Evolutionary conservation across 2,888 invertebrate genomes (phyloP), one percentile per base, ranked within the genome.

Genomic region (Xylophagus ater): DNA sequence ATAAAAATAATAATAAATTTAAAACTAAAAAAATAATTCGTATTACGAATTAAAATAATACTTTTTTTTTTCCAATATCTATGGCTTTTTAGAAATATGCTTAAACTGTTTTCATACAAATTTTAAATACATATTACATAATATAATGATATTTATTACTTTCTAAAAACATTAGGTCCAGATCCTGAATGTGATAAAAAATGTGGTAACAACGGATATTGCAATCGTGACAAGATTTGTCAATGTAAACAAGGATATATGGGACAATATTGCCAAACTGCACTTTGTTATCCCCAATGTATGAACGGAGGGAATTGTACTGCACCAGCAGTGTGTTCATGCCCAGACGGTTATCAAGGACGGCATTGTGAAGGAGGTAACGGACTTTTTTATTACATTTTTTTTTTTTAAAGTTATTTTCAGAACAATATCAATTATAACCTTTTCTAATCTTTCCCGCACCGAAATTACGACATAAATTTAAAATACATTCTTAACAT

Each of bases 241-340:
- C 84, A 86, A 53, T 90, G 90, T 62, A 82, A 82, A 19, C 85
- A 86, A 56, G 89, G 89, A 6, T 90, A 89, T 58, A 81, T 89
- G 76, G 90, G 92, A 3, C 86, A 82, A 53, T 83, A 87, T 58
- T 90, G 90, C 53, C 77, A 82, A 56, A 87, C 84, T 46, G 89
- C 90, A 23, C 71, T 90, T 25, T 90, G 90, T 58, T 90, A 88
- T 67, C 89, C 90, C 20, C 84, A 85, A 56, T 92, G 92, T 57
- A 81, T 89, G 79, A 89, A 90, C 63, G 88, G 88, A 5, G 90
- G 90, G 7, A 87, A 83, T 57, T 92, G 90, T 59, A 86, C 87
- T 13, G 84, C 86, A 19, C 90, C 90, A 4, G 89, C 89, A 2
- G 70, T 84, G 3, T 92, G 90, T 60, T 82, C 82, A 45, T 92